Conservation (phyloP, 1,140 invertebrate genomes). For the Drosophila lowei region DNA sequence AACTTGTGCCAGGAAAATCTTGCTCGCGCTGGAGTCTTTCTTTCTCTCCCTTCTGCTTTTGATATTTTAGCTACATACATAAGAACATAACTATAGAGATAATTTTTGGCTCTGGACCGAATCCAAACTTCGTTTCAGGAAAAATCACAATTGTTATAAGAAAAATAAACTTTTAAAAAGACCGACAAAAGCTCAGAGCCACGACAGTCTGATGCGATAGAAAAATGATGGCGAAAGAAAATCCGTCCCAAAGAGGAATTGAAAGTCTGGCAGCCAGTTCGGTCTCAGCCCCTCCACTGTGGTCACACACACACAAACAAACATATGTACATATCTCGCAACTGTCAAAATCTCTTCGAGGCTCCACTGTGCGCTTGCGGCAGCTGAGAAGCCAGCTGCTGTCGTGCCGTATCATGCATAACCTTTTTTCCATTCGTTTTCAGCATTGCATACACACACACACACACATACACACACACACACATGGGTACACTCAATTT, state of each 20-base stretch:
- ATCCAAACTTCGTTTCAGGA: too few species aligned
- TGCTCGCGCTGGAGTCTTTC: too few species aligned
- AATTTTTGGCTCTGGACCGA: too few species aligned
- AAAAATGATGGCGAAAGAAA: slow-evolving; percentile 50
- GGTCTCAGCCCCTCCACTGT: slow-evolving; percentile 5
- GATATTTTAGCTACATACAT: too few species aligned
- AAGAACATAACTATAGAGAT: too few species aligned
- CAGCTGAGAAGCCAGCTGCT: slow-evolving; percentile 40
- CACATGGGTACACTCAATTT: slow-evolving; percentile 9
- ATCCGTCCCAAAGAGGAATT: slow-evolving; percentile 46
- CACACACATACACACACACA: slow-evolving; percentile 35
- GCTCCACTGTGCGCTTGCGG: slow-evolving; percentile 36
- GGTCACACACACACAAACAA: slow-evolving; percentile 15
- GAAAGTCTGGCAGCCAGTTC: slow-evolving; percentile 40
- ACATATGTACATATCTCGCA: slow-evolving; percentile 16
- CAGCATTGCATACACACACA: slow-evolving; percentile 46
- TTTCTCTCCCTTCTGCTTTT: background rate
- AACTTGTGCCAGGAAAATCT: too few species aligned
- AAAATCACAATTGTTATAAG: too few species aligned
- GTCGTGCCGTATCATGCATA: slow-evolving; percentile 45
- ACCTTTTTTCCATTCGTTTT: slow-evolving; percentile 45
- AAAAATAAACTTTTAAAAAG: too few species aligned
- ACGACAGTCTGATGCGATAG: slow-evolving; percentile 7
- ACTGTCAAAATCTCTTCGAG: slow-evolving; percentile 30
- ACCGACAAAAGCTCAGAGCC: too few species aligned